A percentile compares a stretch with the other conserved stretches of the same genome.
These are phyloP conservation scores for Maylandia zebra DNA, from an alignment of 2,113 vertebrate genomes.

Conservation along the genomic window DNA sequence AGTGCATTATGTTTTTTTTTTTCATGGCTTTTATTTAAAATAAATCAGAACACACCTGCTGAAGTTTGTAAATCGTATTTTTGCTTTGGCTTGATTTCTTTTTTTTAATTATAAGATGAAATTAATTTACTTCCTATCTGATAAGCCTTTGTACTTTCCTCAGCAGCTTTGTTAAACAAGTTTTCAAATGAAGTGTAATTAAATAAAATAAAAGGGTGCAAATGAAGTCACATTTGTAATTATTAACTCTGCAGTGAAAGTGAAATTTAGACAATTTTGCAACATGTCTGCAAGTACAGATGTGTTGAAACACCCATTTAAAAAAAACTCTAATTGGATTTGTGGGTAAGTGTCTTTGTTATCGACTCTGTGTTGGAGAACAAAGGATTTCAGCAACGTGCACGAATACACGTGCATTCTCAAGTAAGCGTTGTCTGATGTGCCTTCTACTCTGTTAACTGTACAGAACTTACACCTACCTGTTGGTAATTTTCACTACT, in stretches of 20 bases:
- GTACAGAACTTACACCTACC: not conserved
- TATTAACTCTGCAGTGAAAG: not conserved
- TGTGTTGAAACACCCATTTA: slow-evolving; percentile 17
- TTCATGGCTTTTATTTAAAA: not conserved
- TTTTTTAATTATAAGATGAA: not conserved
- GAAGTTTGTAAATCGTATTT: not conserved
- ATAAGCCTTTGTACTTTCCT: not conserved
- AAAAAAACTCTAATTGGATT: slow-evolving; percentile 30
- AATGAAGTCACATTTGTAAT: not conserved
- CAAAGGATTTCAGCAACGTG: slow-evolving; percentile 35
- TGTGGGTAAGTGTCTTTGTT: slow-evolving; percentile 54
- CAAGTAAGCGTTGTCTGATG: not conserved
- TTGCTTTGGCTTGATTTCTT: not conserved
- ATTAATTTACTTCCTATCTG: not conserved
- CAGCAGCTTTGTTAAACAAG: not conserved
- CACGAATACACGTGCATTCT: not conserved
- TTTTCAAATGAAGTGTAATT: not conserved
- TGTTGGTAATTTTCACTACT: not conserved
- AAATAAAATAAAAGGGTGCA: not conserved
- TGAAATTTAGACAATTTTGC: not conserved
- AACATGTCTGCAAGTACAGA: not conserved
- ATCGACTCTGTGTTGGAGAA: slow-evolving; percentile 40
- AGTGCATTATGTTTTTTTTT: not conserved
- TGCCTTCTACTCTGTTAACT: not conserved
- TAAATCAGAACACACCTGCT: not conserved